Evolutionary conservation across 2,888 invertebrate genomes (phyloP).

Genomic region (Sarcophaga rosellei): DNA sequence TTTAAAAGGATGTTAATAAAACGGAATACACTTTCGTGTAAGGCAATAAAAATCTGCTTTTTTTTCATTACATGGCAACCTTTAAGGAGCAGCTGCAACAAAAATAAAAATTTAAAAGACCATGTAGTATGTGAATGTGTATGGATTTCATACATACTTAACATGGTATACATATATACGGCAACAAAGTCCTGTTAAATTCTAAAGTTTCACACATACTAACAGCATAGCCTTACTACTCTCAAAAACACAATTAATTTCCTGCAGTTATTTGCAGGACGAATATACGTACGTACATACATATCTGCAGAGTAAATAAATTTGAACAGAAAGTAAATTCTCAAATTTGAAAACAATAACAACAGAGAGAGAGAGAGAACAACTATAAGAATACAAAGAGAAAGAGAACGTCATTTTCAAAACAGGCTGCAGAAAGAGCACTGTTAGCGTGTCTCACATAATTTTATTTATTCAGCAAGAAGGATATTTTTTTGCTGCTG

Average conservation of each 20-base stretch:
- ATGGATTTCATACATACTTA: not conserved
- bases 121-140: not conserved
- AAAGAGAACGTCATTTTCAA: not conserved
- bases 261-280: slow-evolving; percentile 8
- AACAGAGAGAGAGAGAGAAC: not conserved
- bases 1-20: too few relatives aligned
- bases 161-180: slow-evolving; percentile 12
- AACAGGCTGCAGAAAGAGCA: not conserved
- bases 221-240: not conserved
- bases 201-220: slow-evolving; percentile 5
- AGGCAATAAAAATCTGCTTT: too few relatives aligned
- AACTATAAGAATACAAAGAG: not conserved
- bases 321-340: slow-evolving; percentile 3
- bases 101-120: slow-evolving; percentile 9
- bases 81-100: slow-evolving; percentile 43
- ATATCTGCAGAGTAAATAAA: not conserved
- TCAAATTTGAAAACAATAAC: not conserved
- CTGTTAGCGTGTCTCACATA: slow-evolving; percentile 19
- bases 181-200: slow-evolving; percentile 54
- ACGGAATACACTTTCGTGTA: too few relatives aligned
- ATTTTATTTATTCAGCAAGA: slow-evolving; percentile 48
- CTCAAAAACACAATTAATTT: slow-evolving; percentile 34
- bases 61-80: slow-evolving; percentile 10
- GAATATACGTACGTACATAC: too few relatives aligned
- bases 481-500: slow-evolving; percentile 48